Evolutionary conservation across 2,888 invertebrate genomes (phyloP).

Genomic region (Tromatobia lineatoria): DNA sequence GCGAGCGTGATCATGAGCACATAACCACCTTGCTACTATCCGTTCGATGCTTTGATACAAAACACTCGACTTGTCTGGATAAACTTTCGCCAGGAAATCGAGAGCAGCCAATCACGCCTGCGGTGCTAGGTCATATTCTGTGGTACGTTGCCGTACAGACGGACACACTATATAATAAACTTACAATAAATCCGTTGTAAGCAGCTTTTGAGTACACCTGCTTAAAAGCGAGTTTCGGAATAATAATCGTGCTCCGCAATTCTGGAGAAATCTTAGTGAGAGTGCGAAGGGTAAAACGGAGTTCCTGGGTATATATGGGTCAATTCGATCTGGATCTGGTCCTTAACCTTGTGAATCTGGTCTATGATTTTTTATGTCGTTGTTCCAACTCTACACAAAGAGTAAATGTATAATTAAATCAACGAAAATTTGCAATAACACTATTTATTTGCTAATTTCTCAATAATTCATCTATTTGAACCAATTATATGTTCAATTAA

Average conservation of each 20-base stretch:
- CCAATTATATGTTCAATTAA: too few species aligned
- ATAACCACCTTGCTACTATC: background rate
- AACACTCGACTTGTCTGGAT: slow-evolving; percentile 45
- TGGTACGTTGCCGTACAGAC: background rate
- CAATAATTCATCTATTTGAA: too few species aligned
- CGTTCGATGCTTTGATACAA: slow-evolving; percentile 57
- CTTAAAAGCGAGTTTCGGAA: background rate
- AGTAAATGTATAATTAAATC: too few species aligned
- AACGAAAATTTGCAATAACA: too few species aligned
- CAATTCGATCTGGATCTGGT: too few species aligned
- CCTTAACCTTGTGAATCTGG: too few species aligned
- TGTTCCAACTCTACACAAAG: too few species aligned
- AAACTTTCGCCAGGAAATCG: slow-evolving; percentile 42
- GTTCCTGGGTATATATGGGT: slow-evolving; percentile 3
- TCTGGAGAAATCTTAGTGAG: background rate
- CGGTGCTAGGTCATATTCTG: background rate
- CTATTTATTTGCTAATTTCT: too few species aligned
- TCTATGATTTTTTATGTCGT: too few species aligned
- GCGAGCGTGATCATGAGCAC: background rate
- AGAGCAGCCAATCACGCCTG: slow-evolving; percentile 32
- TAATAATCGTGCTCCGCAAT: background rate
- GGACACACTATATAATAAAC: slow-evolving; percentile 10
- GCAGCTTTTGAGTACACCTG: background rate
- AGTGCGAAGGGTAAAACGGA: slow-evolving; percentile 1
- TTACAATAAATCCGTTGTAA: background rate